Evolutionary conservation across 2,888 invertebrate genomes (phyloP), one percentile per base, ranked within the genome.

Genomic region (Sipha maydis): DNA sequence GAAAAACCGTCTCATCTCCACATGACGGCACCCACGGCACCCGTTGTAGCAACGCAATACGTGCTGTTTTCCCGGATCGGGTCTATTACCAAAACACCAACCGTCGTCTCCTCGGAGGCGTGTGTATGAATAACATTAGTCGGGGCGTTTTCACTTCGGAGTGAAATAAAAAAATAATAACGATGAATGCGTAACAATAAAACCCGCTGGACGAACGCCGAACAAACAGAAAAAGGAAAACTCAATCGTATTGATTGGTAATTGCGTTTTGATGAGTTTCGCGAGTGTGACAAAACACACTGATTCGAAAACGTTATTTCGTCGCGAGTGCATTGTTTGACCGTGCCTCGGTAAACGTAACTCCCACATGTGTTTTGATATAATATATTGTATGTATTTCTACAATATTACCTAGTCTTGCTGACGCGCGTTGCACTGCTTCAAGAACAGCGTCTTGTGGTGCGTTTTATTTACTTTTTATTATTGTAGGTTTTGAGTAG

Each of bases 121-220:
- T 54, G 54, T 31, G 54, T 4, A 38, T 21, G 7, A 67, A 38
- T 41, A 41, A 41, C 41, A 41, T 41, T 1, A 41, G 41, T 9
- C 8, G n/a, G 67, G 41, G 19, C n/a, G 61, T 80, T 80, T 80
- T 80, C 80, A 80, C 80, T 80, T 67, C 9, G n/a, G 31, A 41
- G 1, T 28, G 19, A 67, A n/a, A 41, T 1, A 28, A 21, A 41
- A 8, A 9, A 41, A 41, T 41, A 41, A 41, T 41, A 41, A 41
- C 8, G 41, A 41, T 41, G 41, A 41, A 41, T 1, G 8, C 41
- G 9, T 41, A 41, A 9, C 9, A 41, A 41, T 41, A 80, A 41
- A 71, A 54, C 69, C 48, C 31, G n/a, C 48, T 11, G 71, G 48
- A 19, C 82, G 21, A 69, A 41, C 7, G 61, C n/a, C 69, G 41